phyloP scores from a whole-genome alignment of 2,797 vertebrate species.

The Phylloscopus collybita region DNA sequence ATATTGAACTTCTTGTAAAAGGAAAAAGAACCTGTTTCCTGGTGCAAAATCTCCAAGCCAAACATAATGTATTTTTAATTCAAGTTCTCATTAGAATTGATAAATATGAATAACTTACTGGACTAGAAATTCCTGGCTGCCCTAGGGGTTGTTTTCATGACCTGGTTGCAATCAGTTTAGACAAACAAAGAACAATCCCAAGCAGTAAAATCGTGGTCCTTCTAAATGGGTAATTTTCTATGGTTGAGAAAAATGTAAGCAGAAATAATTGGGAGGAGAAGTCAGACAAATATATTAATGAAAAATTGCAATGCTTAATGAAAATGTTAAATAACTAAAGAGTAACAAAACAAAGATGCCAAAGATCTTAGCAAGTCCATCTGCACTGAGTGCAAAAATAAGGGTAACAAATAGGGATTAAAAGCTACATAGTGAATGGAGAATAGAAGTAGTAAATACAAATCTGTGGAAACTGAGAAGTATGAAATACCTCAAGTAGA shows the following conservation, averaged over 20 bases:
- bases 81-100: neutral
- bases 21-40: neutral
- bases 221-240: neutral
- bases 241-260: neutral
- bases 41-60: neutral
- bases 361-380: neutral
- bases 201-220: neutral
- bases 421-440: neutral
- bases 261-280: neutral
- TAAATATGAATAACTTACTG: constrained; percentile 32
- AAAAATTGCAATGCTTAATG: neutral
- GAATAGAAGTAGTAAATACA: neutral
- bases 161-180: neutral
- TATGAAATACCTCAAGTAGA: neutral
- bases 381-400: neutral
- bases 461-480: neutral
- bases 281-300: neutral
- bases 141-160: constrained; percentile 4
- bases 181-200: neutral
- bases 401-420: neutral
- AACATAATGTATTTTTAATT: neutral
- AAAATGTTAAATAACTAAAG: neutral
- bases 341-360: neutral
- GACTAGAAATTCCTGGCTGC: neutral
- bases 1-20: neutral